A percentile compares a stretch with the other conserved stretches of the same genome.
Evolutionary conservation across 2,888 invertebrate genomes (phyloP).

Genomic region (Stenodera caucasica): DNA sequence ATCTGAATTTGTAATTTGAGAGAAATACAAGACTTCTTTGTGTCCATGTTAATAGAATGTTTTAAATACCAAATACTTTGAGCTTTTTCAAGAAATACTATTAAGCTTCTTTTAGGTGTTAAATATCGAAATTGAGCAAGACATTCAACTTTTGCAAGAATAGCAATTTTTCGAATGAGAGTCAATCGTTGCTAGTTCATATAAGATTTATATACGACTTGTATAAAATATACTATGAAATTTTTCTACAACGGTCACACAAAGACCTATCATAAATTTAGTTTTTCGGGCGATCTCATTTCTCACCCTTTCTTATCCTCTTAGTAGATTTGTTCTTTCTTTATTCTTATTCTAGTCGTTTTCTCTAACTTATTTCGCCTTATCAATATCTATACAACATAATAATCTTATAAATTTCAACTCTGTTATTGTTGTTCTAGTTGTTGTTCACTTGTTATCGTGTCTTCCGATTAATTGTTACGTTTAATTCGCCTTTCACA

Average conservation of each 20-base stretch:
- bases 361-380: neutral
- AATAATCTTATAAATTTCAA: neutral
- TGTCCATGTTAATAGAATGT: no score
- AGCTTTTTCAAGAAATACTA: no score
- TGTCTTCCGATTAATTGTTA: constrained; percentile 12
- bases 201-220: neutral
- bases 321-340: neutral
- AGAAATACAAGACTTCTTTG: no score
- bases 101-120: no score
- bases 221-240: neutral
- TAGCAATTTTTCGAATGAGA: neutral
- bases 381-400: neutral
- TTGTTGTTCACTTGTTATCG: constrained; percentile 7
- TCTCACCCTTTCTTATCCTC: neutral
- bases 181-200: neutral
- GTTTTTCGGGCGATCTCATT: neutral
- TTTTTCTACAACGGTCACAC: constrained; percentile 1
- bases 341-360: neutral
- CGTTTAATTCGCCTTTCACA: constrained; percentile 8
- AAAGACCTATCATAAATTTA: constrained; percentile 2
- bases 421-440: neutral
- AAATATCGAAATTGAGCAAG: no score
- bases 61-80: no score
- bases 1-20: no score
- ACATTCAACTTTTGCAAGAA: neutral